phyloP scores from a whole-genome alignment of 2,888 invertebrate species.

The Anoncus sp. region DNA sequence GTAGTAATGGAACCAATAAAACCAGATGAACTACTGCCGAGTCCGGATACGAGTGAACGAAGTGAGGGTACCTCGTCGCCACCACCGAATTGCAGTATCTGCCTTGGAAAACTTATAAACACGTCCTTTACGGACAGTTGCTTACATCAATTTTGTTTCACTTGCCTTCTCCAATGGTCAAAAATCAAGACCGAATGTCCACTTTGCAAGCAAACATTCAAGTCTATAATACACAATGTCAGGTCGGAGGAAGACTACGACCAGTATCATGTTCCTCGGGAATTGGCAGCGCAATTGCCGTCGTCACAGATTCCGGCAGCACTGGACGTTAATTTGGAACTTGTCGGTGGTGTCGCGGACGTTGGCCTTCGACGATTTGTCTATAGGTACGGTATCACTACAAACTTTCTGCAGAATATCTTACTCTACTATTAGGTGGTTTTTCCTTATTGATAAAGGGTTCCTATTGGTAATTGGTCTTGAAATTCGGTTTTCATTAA shows the following conservation, averaged over 20 bases:
- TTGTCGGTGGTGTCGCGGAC: constrained; percentile 67
- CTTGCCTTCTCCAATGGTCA: constrained; percentile 96
- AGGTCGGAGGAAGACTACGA: constrained; percentile 95
- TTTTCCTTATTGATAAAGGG: neutral
- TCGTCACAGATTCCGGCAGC: constrained; percentile 72
- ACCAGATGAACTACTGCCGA: constrained; percentile 79
- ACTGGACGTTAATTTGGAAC: constrained; percentile 73
- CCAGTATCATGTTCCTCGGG: constrained; percentile 87
- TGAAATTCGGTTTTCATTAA: no score
- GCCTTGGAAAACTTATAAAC: constrained; percentile 93
- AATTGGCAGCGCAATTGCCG: constrained; percentile 77
- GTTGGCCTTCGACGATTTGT: constrained; percentile 64
- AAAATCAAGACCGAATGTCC: constrained; percentile 98
- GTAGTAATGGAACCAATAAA: constrained; percentile 76
- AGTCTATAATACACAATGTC: constrained; percentile 96
- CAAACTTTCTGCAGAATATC: no score
- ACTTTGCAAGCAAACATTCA: constrained; percentile 96
- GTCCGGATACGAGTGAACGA: constrained; percentile 84
- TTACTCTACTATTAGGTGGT: no score
- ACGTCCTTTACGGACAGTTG: constrained; percentile 97
- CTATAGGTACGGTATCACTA: constrained; percentile 61
- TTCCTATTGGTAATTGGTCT: no score
- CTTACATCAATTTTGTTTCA: constrained; percentile 97
- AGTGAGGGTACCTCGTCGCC: constrained; percentile 87
- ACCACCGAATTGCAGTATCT: constrained; percentile 96